Evolutionary conservation across 1,140 invertebrate genomes (phyloP), one percentile per base, ranked within the genome.

Genomic region (Zaprionus inermis): DNA sequence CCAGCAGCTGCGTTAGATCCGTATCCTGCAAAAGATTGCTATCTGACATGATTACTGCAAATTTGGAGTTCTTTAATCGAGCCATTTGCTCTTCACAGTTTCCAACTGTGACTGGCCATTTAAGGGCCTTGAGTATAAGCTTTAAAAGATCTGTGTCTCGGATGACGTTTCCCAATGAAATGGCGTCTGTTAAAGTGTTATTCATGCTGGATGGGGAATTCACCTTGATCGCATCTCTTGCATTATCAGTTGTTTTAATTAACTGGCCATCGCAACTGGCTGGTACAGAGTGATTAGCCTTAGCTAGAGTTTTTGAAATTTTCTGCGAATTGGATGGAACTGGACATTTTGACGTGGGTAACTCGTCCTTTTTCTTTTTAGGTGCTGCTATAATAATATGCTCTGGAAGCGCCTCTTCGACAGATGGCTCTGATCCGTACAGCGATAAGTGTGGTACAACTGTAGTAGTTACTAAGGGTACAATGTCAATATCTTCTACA

Each of bases 1-100:
- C 86, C 32, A 92, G 52, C 9, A 92, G 54, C 52, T 92, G 91
- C 0, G 91, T 92, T 12, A 92, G 70, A 81, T 92, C 91, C 0
- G 74, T 88, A 65, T 92, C 91, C 34, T 92, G 91, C 30, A 92
- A 64, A 5, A 92, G 72, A 71, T 92, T 92, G 16, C 18, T 79
- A 46, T 92, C 91, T 7, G 83, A 83, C 79, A 92, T 91, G 24
- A 92, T 90, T 16, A 76, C 78, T 4, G 78, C 72, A 54, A 92
- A 92, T 52, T 82, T 89, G 4, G 91, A 89, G 34, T 78, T 83
- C 11, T 91, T 91, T 20, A 92, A 60, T 6, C 78, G 77, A 6
- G 78, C 18, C 77, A 92, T 88, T 84, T 92, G 91, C 28, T 79
- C 68, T 2, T 91, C 79, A 22, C 88, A 76, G 38, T 82, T 92